A percentile compares a stretch with the other conserved stretches of the same genome.
Evolutionary conservation across 2,113 vertebrate species (phyloP).

Genomic region (Pomatostomus ruficeps): DNA sequence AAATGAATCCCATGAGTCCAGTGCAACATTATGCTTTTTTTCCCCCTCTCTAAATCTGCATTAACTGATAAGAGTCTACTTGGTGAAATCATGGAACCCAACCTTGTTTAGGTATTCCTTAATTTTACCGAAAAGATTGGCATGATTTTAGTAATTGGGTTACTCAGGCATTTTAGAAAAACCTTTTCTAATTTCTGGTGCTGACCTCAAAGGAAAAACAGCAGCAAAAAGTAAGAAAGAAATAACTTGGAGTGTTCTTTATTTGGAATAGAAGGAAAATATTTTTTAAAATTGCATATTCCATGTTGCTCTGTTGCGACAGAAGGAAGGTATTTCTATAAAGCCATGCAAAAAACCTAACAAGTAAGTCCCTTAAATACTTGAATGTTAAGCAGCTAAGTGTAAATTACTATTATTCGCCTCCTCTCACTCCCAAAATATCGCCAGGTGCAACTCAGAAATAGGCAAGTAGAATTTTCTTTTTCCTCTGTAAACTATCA

Average conservation of each 20-base stretch:
- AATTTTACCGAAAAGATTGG: slow-evolving; percentile 57
- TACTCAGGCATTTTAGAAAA: slow-evolving; percentile 33
- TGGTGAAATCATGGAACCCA: slow-evolving; percentile 50
- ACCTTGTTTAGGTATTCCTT: slow-evolving; percentile 61
- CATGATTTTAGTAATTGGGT: slow-evolving; percentile 48
- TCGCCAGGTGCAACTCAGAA: slow-evolving; percentile 21
- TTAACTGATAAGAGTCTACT: slow-evolving; percentile 81
- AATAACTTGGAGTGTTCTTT: neutral
- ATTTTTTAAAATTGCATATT: neutral
- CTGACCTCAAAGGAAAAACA: neutral
- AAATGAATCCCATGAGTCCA: slow-evolving; percentile 86
- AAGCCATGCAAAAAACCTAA: neutral
- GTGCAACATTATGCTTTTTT: slow-evolving; percentile 78
- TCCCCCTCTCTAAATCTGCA: slow-evolving; percentile 59
- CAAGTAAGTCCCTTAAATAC: neutral
- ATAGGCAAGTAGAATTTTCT: neutral
- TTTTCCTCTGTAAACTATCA: neutral
- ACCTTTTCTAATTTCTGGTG: neutral
- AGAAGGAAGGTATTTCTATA: neutral
- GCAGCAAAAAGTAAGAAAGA: neutral
- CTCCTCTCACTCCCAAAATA: neutral
- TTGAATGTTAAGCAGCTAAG: neutral
- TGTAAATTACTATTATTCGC: neutral
- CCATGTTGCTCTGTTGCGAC: neutral
- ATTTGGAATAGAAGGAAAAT: neutral